These are phyloP conservation scores for Digitonthophagus gazella DNA, from an alignment of 2,888 invertebrate species.

Conservation along the genomic window DNA sequence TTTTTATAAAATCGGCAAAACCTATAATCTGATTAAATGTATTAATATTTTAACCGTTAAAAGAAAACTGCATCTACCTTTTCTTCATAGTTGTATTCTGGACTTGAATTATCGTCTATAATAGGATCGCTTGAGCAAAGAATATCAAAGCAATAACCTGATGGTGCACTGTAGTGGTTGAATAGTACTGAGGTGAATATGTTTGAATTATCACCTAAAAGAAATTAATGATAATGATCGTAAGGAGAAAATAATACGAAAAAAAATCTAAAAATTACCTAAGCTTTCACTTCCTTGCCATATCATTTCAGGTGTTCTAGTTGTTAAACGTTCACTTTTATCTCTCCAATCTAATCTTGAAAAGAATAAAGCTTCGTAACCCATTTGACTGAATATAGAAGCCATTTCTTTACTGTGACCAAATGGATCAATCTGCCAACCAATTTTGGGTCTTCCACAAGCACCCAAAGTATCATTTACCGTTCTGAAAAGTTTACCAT, in stretches of 20 bases:
- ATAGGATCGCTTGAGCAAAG: conserved; percentile 57
- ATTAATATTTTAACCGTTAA: background rate
- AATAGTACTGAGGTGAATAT: conserved; percentile 62
- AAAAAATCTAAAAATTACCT: conserved; percentile 46
- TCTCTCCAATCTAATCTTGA: conserved; percentile 69
- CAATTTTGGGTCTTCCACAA: conserved; percentile 72
- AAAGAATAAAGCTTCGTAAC: conserved; percentile 71
- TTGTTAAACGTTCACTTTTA: conserved; percentile 56
- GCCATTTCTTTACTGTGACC: conserved; percentile 75
- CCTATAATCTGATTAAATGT: conserved; percentile 39
- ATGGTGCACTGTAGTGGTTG: conserved; percentile 58
- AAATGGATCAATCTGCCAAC: conserved; percentile 88
- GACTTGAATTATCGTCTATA: conserved; percentile 55
- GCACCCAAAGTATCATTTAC: conserved; percentile 68
- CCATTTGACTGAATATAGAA: conserved; percentile 63
- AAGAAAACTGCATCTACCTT: too few relatives aligned
- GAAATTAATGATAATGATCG: too few relatives aligned
- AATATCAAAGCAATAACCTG: conserved; percentile 64
- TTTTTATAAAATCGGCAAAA: conserved; percentile 58
- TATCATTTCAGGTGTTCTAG: conserved; percentile 66
- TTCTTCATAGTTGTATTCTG: conserved; percentile 57
- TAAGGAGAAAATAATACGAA: background rate
- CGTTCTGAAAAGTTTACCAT: conserved; percentile 47
- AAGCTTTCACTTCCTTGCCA: conserved; percentile 64
- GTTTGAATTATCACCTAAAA: conserved; percentile 43